Conservation (phyloP, 2,113 vertebrate species). For the Fregetta grallaria region DNA sequence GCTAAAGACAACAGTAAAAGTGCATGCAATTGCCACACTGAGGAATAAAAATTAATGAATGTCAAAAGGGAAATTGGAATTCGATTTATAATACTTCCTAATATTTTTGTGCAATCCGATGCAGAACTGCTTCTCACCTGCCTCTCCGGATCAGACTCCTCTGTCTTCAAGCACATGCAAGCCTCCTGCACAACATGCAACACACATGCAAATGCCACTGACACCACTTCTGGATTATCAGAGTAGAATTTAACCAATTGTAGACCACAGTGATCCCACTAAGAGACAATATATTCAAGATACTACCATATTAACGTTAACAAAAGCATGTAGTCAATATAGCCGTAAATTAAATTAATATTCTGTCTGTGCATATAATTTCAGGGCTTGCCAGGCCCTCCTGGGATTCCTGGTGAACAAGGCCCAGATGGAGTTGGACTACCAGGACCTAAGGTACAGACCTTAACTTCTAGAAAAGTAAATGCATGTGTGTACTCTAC, state of each 20-base stretch:
- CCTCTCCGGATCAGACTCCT: neutral
- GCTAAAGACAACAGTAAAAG: neutral
- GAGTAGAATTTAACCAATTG: neutral
- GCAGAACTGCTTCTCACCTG: neutral
- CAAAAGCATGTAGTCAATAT: neutral
- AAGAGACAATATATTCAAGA: neutral
- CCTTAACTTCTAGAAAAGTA: neutral
- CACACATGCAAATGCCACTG: neutral
- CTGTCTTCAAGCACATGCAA: neutral
- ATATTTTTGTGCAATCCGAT: neutral
- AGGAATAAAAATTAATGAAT: neutral
- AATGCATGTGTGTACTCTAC: neutral
- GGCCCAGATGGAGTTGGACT: conserved; percentile 84
- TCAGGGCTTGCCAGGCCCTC: conserved; percentile 84
- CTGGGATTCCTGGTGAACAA: conserved; percentile 80
- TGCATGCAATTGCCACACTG: neutral
- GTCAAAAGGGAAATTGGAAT: neutral
- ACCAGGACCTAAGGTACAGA: conserved; percentile 85
- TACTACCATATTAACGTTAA: neutral
- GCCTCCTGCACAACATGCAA: neutral
- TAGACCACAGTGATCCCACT: neutral
- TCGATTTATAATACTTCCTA: neutral
- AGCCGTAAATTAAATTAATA: neutral
- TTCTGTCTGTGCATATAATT: neutral
- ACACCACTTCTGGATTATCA: neutral